Evolutionary conservation across 2,797 vertebrate species (phyloP).

Genomic region (Falco cherrug): DNA sequence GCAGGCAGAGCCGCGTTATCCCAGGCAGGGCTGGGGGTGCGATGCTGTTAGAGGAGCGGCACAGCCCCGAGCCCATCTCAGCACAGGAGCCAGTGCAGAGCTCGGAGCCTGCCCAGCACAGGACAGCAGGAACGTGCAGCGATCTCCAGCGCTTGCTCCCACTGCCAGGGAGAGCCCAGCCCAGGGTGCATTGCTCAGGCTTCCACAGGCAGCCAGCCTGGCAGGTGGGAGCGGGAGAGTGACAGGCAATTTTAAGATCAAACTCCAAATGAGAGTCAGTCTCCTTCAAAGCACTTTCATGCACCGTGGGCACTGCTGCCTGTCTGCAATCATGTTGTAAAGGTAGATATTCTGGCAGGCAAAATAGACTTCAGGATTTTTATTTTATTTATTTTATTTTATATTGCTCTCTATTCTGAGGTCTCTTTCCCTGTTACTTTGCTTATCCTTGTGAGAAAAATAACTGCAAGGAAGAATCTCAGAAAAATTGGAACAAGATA

Average conservation of each 20-base stretch:
- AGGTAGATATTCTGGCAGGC: neutral
- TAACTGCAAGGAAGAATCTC: neutral
- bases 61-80: neutral
- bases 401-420: neutral
- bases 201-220: fast-evolving
- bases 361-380: neutral
- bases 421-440: neutral
- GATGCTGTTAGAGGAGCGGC: fast-evolving
- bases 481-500: slow-evolving; percentile 2
- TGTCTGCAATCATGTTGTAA: neutral
- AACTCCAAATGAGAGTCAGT: neutral
- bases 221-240: neutral
- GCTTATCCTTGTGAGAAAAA: neutral
- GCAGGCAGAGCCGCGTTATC: fast-evolving
- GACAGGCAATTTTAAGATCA: fast-evolving
- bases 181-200: fast-evolving
- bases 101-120: neutral
- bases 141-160: neutral
- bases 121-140: neutral
- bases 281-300: neutral
- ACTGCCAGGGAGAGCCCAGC: neutral
- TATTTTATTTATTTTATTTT: neutral
- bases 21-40: fast-evolving
- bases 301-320: neutral
- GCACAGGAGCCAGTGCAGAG: neutral